These are phyloP conservation scores for Aethina tumida DNA, from an alignment of 1,140 invertebrate species.

Conservation along the genomic window DNA sequence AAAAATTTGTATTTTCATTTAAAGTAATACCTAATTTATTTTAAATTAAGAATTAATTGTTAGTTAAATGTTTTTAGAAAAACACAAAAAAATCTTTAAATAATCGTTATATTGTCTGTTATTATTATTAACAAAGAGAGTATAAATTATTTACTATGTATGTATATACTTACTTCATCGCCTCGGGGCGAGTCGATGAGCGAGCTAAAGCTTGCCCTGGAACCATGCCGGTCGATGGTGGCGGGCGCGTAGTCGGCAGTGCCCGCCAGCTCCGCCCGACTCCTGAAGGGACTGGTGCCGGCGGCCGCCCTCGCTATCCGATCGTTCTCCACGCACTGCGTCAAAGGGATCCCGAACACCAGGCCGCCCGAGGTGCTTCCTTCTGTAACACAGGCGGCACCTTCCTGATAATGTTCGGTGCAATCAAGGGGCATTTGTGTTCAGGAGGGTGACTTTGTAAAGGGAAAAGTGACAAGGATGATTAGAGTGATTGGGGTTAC, in stretches of 20 bases:
- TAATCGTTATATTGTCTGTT: no score
- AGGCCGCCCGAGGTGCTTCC: slow-evolving; percentile 39
- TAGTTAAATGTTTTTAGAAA: no score
- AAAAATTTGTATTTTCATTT: no score
- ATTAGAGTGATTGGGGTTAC: no score
- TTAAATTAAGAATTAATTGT: no score
- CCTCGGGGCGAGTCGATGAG: slow-evolving; percentile 48
- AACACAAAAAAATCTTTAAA: no score
- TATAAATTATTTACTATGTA: no score
- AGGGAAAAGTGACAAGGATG: no score
- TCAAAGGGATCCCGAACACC: slow-evolving; percentile 75
- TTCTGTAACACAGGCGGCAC: slow-evolving; percentile 35
- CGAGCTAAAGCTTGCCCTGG: slow-evolving; percentile 59
- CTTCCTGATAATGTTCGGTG: neutral
- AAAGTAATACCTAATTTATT: no score
- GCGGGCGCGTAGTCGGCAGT: slow-evolving; percentile 22
- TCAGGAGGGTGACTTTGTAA: no score
- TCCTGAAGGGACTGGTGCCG: slow-evolving; percentile 28
- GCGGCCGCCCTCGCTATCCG: slow-evolving; percentile 36
- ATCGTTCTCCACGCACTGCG: slow-evolving; percentile 74
- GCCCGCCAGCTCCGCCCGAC: slow-evolving; percentile 18
- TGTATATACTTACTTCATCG: slow-evolving; percentile 55
- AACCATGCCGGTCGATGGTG: slow-evolving; percentile 47
- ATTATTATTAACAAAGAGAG: no score
- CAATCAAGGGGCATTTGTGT: no score